Evolutionary conservation across 2,797 vertebrate genomes (phyloP), one percentile per base, ranked within the genome.

Genomic region (Leucoraja ocellata): DNA sequence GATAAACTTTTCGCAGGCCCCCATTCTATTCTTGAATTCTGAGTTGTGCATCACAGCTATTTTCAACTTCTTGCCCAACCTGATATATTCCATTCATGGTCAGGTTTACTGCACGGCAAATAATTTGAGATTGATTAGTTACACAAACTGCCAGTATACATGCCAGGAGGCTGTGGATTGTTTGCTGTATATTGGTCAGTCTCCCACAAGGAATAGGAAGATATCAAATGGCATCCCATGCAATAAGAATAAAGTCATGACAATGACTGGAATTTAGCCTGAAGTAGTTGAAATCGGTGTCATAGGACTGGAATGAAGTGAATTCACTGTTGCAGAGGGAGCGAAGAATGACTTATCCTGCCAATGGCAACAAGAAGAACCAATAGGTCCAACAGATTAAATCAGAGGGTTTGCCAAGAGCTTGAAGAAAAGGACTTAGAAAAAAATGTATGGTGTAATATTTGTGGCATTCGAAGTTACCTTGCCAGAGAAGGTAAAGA

Each of bases 151-250:
- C 39, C 28, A 39, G 71, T 58, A 39, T 28, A 28, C 21, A 46
- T 46, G 71, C 46, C 10, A 46, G 54, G 39, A 58, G 13, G 4
- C 39, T 58, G 68, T 76, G 68, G 65, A 4, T 91, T 73, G 28
- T 71, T 73, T 46, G 5, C 46, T 54, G 46, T 54, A 73, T 54
- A 46, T 23, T 73, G 39, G 68, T 91, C 68, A 91, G 71, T 71
- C 90, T 92, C 71, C 90, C 25, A 92, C 11, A 46, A 68, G 84
- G 84, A 88, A 21, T 68, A 68, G 63, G 63, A 68, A 68, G 84
- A 68, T 16, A 88, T 68, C 63, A 88, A 88, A 68, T 36, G 6
- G 8, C 65, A 18, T 88, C n/a, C 84, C 63, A 10, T 21, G 61
- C n/a, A n/a, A 61, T 61, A 84, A 61, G 81, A 61, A 61, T 58